Evolutionary conservation across 2,888 invertebrate species (phyloP).

Genomic region (Cheilosia impressa): DNA sequence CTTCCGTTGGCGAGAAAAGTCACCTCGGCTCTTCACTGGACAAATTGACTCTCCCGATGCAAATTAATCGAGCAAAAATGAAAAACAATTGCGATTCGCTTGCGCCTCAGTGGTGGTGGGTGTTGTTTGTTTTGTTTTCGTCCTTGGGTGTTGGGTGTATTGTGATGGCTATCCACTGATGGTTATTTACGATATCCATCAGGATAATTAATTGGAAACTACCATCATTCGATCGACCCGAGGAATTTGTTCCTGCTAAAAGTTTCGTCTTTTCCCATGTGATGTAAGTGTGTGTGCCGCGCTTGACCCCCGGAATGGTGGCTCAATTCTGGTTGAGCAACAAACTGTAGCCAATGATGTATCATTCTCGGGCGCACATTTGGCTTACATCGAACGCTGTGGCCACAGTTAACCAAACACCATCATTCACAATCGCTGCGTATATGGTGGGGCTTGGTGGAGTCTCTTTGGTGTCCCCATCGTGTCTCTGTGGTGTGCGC

Average conservation of each 20-base stretch:
- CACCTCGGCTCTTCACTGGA: background rate
- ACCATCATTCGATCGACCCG: constrained; percentile 26
- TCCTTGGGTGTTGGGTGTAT: constrained; percentile 2
- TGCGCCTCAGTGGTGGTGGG: background rate
- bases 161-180: constrained; percentile 38
- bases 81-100: constrained; percentile 65
- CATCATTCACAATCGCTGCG: constrained; percentile 47
- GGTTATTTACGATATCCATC: constrained; percentile 74
- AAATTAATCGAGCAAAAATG: constrained; percentile 75
- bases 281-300: background rate
- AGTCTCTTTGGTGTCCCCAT: background rate
- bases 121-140: constrained; percentile 4
- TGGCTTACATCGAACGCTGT: constrained; percentile 36
- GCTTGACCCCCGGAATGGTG: constrained; percentile 5
- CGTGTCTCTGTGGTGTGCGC: background rate
- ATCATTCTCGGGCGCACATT: constrained; percentile 31
- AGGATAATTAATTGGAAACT: constrained; percentile 68
- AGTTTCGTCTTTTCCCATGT: constrained; percentile 17
- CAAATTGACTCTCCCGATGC: constrained; percentile 60
- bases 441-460: background rate
- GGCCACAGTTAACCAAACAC: constrained; percentile 50
- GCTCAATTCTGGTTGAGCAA: constrained; percentile 44
- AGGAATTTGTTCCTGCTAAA: constrained; percentile 49
- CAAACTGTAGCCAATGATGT: constrained; percentile 34
- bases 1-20: constrained; percentile 10